phyloP scores from a whole-genome alignment of 2,113 vertebrate genomes.

The Romanogobio albipinnatus region DNA sequence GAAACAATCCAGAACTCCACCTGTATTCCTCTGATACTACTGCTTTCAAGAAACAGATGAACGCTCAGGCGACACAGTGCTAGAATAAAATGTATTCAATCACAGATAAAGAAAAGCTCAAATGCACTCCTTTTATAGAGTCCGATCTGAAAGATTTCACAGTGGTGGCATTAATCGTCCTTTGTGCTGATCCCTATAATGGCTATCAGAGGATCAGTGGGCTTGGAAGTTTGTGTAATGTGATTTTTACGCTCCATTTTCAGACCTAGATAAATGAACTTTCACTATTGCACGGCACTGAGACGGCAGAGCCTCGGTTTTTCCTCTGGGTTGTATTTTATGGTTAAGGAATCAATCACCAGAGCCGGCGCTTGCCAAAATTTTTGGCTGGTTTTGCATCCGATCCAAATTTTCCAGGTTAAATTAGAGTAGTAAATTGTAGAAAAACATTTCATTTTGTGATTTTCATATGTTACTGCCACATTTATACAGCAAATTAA shows the following conservation, averaged over 20 bases:
- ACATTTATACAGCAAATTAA: not conserved
- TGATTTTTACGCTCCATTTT: conserved; percentile 50
- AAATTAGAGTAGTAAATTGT: conserved; percentile 2
- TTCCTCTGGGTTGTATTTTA: conserved; percentile 48
- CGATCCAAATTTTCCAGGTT: not conserved
- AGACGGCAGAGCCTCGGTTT: conserved; percentile 44
- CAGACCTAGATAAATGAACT: conserved; percentile 52
- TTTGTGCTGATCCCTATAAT: conserved; percentile 56
- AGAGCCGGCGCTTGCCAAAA: conserved; percentile 24
- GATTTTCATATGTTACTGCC: not conserved
- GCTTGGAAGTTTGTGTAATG: conserved; percentile 52
- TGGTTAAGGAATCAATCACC: conserved; percentile 30
- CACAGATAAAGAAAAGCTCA: conserved; percentile 42
- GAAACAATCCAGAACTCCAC: conserved; percentile 16
- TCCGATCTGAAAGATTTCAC: conserved; percentile 55
- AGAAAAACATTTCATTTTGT: not conserved
- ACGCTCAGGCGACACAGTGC: conserved; percentile 24
- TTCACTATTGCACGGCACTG: conserved; percentile 45
- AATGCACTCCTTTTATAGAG: conserved; percentile 49
- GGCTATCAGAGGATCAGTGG: conserved; percentile 53
- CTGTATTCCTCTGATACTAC: conserved; percentile 13
- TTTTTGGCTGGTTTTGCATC: conserved; percentile 37
- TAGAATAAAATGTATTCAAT: conserved; percentile 34
- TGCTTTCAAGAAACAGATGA: conserved; percentile 37
- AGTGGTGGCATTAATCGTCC: conserved; percentile 54